A percentile compares a stretch with the other conserved stretches of the same genome.
Conservation (phyloP, 2,797 vertebrate species). For the Mus spretus region DNA sequence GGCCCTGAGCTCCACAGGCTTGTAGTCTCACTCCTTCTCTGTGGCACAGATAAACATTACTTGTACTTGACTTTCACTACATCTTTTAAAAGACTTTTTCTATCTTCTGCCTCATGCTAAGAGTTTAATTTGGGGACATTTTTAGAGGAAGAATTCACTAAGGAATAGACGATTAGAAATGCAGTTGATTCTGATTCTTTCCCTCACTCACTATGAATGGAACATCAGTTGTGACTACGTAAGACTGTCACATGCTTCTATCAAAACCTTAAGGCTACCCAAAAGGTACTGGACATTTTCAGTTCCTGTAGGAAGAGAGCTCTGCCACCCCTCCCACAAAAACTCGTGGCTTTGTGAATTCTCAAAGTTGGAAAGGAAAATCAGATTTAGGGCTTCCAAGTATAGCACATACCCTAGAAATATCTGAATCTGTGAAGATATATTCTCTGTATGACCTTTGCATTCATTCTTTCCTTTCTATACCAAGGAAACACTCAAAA, state of each 20-base stretch:
- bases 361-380: slow-evolving; percentile 11
- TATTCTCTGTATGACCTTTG: slow-evolving; percentile 19
- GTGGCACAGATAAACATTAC: background rate
- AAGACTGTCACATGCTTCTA: slow-evolving; percentile 16
- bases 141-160: slow-evolving; percentile 45
- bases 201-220: slow-evolving; percentile 24
- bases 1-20: background rate
- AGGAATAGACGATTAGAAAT: slow-evolving; percentile 40
- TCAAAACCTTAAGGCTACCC: background rate
- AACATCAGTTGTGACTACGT: background rate
- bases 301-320: background rate
- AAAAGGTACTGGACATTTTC: slow-evolving; percentile 18
- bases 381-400: slow-evolving; percentile 56
- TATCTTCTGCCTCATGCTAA: background rate
- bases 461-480: slow-evolving; percentile 22
- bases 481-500: slow-evolving; percentile 73
- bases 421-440: slow-evolving; percentile 14
- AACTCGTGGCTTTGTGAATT: slow-evolving; percentile 62
- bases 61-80: slow-evolving; percentile 38
- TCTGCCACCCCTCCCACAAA: slow-evolving; percentile 36
- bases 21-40: background rate
- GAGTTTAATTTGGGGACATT: slow-evolving; percentile 17
- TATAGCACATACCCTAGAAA: slow-evolving; percentile 24
- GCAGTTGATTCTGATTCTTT: slow-evolving; percentile 55
- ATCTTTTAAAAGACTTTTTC: background rate